Percentiles rank a stretch among this genome's conserved stretches.
These are phyloP conservation scores for Armadillidium nasatum DNA, from an alignment of 1,140 invertebrate genomes.

Conservation along the genomic window DNA sequence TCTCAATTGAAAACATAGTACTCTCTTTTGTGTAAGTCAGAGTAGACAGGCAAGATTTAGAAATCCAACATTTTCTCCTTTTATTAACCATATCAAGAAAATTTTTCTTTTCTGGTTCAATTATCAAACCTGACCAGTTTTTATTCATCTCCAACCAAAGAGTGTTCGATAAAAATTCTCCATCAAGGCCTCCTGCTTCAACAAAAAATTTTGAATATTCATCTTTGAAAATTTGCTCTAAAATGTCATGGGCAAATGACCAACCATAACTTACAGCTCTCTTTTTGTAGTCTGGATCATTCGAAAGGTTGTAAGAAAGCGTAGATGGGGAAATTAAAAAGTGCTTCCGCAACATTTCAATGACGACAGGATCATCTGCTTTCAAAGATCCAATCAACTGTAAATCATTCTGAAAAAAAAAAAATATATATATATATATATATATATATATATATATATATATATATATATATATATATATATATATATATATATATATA, in stretches of 20 bases:
- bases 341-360: no score
- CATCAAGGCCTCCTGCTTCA: neutral
- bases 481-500: no score
- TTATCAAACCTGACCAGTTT: neutral
- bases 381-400: no score
- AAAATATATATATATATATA: no score
- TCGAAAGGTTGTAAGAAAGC: neutral
- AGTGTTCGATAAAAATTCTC: neutral
- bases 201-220: neutral
- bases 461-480: no score
- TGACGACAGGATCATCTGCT: no score
- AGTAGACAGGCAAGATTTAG: neutral
- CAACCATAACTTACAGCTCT: neutral
- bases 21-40: neutral
- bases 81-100: neutral
- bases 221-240: neutral
- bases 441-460: no score
- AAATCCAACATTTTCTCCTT: conserved; percentile 7
- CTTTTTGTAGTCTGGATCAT: neutral
- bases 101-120: neutral
- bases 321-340: neutral
- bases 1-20: neutral
- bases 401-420: no score
- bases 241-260: neutral
- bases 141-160: neutral